These are phyloP conservation scores for Polia nebulosa DNA, from an alignment of 2,888 invertebrate genomes.

Conservation along the genomic window DNA sequence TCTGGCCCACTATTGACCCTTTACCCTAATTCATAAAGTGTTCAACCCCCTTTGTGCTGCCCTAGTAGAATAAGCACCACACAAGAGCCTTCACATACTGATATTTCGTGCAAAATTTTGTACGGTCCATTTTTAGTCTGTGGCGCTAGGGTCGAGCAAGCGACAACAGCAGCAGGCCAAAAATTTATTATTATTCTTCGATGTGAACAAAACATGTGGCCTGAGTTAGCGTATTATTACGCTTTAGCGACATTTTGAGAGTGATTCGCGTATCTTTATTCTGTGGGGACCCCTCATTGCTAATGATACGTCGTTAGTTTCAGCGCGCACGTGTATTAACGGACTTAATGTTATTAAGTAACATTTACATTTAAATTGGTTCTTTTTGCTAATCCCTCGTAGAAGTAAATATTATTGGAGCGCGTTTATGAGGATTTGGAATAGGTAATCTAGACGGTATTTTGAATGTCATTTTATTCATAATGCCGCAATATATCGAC, in stretches of 20 bases:
- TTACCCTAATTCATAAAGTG: slow-evolving; percentile 88
- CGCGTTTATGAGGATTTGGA: not conserved
- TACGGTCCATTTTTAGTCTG: slow-evolving; percentile 65
- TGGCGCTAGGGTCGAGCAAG: slow-evolving; percentile 55
- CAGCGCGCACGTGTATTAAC: slow-evolving; percentile 81
- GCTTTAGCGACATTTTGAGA: slow-evolving; percentile 88
- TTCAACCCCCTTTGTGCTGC: slow-evolving; percentile 74
- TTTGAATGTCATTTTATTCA: not conserved
- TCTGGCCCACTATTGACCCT: slow-evolving; percentile 89
- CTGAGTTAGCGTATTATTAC: slow-evolving; percentile 81
- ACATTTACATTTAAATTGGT: slow-evolving; percentile 64
- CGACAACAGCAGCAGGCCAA: slow-evolving; percentile 65
- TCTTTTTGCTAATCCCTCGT: slow-evolving; percentile 40
- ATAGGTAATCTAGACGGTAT: slow-evolving; percentile 1
- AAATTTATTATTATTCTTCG: slow-evolving; percentile 81
- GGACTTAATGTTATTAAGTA: slow-evolving; percentile 65
- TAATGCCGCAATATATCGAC: not conserved
- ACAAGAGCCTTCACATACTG: slow-evolving; percentile 59
- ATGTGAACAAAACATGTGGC: slow-evolving; percentile 89
- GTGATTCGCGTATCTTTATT: slow-evolving; percentile 85
- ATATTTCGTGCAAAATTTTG: slow-evolving; percentile 37
- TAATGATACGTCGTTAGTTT: slow-evolving; percentile 82
- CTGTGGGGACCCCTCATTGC: slow-evolving; percentile 74
- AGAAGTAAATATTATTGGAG: slow-evolving; percentile 29
- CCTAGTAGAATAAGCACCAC: slow-evolving; percentile 64